Percentiles rank a stretch among this genome's conserved stretches.
Conservation (phyloP, 2,888 invertebrate species). For the Ptilodon capucinus region DNA sequence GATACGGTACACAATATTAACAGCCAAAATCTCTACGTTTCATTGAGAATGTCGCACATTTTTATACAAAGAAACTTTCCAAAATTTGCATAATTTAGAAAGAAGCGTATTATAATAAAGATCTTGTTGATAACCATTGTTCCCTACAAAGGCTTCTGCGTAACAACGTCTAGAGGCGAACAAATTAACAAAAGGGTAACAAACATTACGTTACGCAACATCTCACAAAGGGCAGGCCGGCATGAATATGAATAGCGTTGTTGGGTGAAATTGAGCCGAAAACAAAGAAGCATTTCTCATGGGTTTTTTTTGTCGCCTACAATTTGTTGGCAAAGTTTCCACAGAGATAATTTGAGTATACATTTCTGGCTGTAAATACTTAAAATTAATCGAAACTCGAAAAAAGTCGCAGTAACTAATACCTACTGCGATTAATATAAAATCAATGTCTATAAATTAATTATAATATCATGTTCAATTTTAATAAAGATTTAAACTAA, state of each 20-base stretch:
- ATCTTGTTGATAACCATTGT: conserved; percentile 27
- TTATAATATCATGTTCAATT: no score
- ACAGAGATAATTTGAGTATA: conserved; percentile 16
- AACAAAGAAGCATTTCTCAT: conserved; percentile 43
- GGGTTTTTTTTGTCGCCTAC: conserved; percentile 33
- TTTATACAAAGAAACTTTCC: conserved; percentile 20
- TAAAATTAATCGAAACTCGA: no score
- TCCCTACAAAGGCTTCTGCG: conserved; percentile 27
- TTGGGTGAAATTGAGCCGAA: conserved; percentile 69
- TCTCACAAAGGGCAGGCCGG: conserved; percentile 66
- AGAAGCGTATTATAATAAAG: conserved; percentile 21
- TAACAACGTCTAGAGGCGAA: conserved; percentile 29
- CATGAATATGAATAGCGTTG: conserved; percentile 77
- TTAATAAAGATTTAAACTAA: no score
- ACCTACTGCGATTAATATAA: no score
- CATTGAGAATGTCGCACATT: neutral
- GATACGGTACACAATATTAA: no score
- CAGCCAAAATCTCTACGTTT: neutral
- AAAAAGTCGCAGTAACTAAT: no score
- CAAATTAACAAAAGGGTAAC: conserved; percentile 67
- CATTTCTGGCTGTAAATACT: no score
- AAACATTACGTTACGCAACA: conserved; percentile 64
- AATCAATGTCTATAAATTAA: no score
- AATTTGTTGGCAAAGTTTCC: conserved; percentile 16
- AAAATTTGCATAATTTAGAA: conserved; percentile 17